Conservation (phyloP, 2,113 vertebrate genomes). For the Zosterops hypoxanthus region DNA sequence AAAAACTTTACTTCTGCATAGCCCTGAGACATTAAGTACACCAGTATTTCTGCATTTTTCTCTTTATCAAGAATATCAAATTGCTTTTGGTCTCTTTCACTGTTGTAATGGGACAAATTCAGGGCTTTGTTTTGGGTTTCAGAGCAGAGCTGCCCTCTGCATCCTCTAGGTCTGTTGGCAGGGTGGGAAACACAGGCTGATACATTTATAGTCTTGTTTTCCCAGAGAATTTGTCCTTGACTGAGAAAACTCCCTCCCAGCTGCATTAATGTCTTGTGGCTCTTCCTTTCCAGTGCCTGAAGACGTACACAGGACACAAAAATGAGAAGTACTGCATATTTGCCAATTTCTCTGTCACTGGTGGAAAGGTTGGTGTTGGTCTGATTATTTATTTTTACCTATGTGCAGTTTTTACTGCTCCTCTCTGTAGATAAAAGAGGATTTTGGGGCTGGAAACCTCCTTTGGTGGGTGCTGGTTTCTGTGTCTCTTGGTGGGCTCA, state of each 20-base stretch:
- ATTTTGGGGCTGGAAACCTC: background rate
- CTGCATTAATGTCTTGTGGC: background rate
- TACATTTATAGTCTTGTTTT: background rate
- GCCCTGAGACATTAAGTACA: background rate
- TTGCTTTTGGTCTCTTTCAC: background rate
- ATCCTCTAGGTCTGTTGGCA: background rate
- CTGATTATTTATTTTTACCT: background rate
- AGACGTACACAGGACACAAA: slow-evolving; percentile 98
- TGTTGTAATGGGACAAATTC: background rate
- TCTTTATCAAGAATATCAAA: background rate
- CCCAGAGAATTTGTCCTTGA: background rate
- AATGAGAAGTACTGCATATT: slow-evolving; percentile 99
- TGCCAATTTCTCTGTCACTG: slow-evolving; percentile 97
- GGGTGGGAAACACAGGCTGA: background rate
- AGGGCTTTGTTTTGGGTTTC: background rate
- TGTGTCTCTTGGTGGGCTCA: background rate
- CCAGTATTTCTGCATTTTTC: background rate
- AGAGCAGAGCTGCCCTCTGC: background rate
- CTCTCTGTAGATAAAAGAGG: background rate
- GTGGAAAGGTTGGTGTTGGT: slow-evolving; percentile 84
- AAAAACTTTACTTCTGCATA: background rate
- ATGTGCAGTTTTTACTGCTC: background rate
- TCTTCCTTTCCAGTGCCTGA: slow-evolving; percentile 87
- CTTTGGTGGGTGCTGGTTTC: background rate
- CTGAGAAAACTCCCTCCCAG: background rate